Conservation (phyloP, 1,140 invertebrate species). For the Trissolcus basalis region DNA sequence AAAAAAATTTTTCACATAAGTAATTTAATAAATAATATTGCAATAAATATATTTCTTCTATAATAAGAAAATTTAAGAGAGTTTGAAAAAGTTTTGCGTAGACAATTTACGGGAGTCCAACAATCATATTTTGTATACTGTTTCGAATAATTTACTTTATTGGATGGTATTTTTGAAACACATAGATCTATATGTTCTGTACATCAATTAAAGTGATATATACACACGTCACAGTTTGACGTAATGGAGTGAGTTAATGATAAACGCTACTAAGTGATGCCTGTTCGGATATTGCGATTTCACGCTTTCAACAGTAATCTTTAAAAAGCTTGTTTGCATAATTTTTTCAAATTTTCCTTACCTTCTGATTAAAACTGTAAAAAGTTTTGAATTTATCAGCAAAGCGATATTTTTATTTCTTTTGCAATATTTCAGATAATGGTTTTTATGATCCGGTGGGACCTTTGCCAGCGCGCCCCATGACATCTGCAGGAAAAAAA, state of each 20-base stretch:
- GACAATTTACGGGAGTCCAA: too few relatives aligned
- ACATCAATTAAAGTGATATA: slow-evolving; percentile 66
- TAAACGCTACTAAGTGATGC: slow-evolving; percentile 64
- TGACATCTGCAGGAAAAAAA: slow-evolving; percentile 82
- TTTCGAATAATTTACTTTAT: slow-evolving; percentile 19
- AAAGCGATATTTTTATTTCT: neutral
- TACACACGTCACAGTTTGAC: slow-evolving; percentile 58
- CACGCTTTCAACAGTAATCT: slow-evolving; percentile 3
- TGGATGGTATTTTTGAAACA: slow-evolving; percentile 50
- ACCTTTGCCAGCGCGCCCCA: slow-evolving; percentile 83
- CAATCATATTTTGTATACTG: too few relatives aligned
- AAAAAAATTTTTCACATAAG: too few relatives aligned
- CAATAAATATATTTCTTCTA: too few relatives aligned
- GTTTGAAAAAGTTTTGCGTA: too few relatives aligned
- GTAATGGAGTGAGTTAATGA: slow-evolving; percentile 73
- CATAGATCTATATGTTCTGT: slow-evolving; percentile 54
- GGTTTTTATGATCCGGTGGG: slow-evolving; percentile 86
- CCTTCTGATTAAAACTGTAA: neutral
- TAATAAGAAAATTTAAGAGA: too few relatives aligned
- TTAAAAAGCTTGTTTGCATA: neutral
- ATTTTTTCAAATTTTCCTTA: neutral
- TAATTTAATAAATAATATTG: too few relatives aligned
- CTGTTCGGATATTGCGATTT: slow-evolving; percentile 53
- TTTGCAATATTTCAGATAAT: slow-evolving; percentile 75
- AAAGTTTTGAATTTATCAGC: too few relatives aligned